These are phyloP conservation scores for Chironomus riparius DNA, from an alignment of 2,888 invertebrate genomes.

Conservation along the genomic window DNA sequence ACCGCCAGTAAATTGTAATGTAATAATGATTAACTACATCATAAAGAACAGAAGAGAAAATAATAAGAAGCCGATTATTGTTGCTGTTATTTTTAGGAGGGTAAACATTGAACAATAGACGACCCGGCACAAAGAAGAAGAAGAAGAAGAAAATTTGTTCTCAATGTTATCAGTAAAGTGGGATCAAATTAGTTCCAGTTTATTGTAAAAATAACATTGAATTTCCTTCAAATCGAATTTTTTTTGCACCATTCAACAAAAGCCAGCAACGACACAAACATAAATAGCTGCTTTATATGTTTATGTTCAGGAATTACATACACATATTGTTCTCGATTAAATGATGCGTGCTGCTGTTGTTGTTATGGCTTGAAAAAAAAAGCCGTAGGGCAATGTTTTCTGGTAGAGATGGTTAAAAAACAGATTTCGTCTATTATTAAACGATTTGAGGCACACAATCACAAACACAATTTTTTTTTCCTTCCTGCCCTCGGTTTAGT, in stretches of 20 bases:
- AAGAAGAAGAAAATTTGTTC: not conserved
- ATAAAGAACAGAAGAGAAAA: not conserved
- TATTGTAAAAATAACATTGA: not conserved
- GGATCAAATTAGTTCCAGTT: constrained; percentile 24
- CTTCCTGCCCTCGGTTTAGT: not conserved
- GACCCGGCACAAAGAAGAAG: not conserved
- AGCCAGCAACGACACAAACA: not conserved
- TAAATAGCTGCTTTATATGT: not conserved
- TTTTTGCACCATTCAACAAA: too few species aligned
- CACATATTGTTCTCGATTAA: constrained; percentile 23
- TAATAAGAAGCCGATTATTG: not conserved
- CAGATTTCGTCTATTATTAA: constrained; percentile 20
- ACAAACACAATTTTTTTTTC: constrained; percentile 1
- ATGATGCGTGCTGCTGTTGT: constrained; percentile 21
- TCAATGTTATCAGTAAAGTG: constrained; percentile 17
- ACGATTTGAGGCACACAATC: constrained; percentile 18
- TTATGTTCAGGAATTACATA: not conserved
- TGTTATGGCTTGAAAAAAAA: too few species aligned
- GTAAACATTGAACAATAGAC: not conserved
- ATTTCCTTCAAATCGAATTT: not conserved
- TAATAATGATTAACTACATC: constrained; percentile 24
- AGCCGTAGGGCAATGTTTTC: constrained; percentile 22
- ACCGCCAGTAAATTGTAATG: too few species aligned
- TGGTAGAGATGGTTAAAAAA: constrained; percentile 18
- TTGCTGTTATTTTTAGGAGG: not conserved